These are phyloP conservation scores for Hartigia nigra DNA, from an alignment of 2,888 invertebrate species.

Conservation along the genomic window DNA sequence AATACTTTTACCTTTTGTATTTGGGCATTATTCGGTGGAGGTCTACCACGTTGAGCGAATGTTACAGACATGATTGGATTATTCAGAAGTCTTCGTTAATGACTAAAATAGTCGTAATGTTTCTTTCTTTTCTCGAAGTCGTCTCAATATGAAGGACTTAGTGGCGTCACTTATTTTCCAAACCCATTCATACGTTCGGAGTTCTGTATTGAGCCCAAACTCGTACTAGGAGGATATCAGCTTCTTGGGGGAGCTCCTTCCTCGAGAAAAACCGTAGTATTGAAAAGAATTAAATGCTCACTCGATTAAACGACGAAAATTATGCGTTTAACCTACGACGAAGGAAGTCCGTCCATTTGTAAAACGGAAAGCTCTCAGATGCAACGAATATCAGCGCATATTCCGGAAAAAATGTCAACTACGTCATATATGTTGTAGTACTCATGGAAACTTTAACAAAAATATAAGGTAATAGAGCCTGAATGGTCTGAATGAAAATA, in stretches of 20 bases:
- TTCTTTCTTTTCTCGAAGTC: background rate
- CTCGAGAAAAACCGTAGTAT: background rate
- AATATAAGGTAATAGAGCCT: too few species aligned
- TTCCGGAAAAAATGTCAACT: background rate
- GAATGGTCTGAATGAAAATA: background rate
- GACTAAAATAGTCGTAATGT: background rate
- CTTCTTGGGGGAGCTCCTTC: background rate
- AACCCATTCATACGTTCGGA: background rate
- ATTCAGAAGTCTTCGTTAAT: background rate
- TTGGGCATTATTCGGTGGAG: conserved; percentile 84
- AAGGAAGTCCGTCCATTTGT: background rate
- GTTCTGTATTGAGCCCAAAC: background rate
- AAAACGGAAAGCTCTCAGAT: background rate
- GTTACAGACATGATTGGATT: conserved; percentile 74
- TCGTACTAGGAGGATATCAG: background rate
- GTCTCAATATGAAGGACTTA: background rate
- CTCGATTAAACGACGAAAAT: background rate
- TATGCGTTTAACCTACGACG: background rate
- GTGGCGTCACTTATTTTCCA: background rate
- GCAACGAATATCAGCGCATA: background rate
- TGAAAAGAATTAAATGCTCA: background rate
- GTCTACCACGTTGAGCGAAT: conserved; percentile 79
- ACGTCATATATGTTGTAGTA: background rate
- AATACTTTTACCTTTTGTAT: conserved; percentile 75
- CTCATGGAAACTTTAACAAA: background rate